A percentile compares a stretch with the other conserved stretches of the same genome.
Conservation (phyloP, 2,888 invertebrate species). For the Eudemis profundana region DNA sequence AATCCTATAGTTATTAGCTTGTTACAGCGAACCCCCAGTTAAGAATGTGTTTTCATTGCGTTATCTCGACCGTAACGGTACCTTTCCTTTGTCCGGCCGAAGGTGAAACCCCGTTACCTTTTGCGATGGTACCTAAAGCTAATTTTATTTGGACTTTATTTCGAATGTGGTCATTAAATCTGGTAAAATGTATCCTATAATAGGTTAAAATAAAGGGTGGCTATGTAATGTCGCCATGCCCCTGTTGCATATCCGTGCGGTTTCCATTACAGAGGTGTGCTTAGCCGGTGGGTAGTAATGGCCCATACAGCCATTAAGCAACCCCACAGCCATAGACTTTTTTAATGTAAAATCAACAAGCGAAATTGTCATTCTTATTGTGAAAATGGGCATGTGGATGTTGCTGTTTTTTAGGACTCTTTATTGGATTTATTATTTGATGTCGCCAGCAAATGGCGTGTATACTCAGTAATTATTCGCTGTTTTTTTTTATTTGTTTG, state of each 20-base stretch:
- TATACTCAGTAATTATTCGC: slow-evolving; percentile 46
- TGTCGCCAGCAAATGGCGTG: slow-evolving; percentile 57
- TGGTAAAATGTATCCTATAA: slow-evolving; percentile 41
- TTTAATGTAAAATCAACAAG: slow-evolving; percentile 70
- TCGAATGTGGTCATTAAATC: slow-evolving; percentile 42
- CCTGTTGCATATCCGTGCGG: slow-evolving; percentile 73
- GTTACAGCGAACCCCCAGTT: background rate
- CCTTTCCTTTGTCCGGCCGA: slow-evolving; percentile 27
- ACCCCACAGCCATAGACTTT: slow-evolving; percentile 63
- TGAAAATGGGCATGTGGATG: slow-evolving; percentile 66
- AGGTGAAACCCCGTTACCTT: slow-evolving; percentile 34
- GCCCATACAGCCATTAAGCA: slow-evolving; percentile 73
- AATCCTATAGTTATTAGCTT: background rate
- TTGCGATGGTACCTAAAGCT: slow-evolving; percentile 36
- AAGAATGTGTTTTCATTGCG: background rate
- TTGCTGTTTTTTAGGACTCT: slow-evolving; percentile 66
- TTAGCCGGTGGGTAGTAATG: slow-evolving; percentile 73
- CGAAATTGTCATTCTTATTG: slow-evolving; percentile 74
- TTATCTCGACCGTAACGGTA: slow-evolving; percentile 28
- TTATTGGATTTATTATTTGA: slow-evolving; percentile 75
- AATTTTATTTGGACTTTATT: slow-evolving; percentile 44
- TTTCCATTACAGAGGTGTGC: slow-evolving; percentile 76
- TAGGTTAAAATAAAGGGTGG: slow-evolving; percentile 57
- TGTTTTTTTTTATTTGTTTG: slow-evolving; percentile 49
- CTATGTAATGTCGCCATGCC: slow-evolving; percentile 51